Base-by-base conservation (phyloP, 1,140 invertebrate genomes). In the Helicoverpa zea region DNA sequence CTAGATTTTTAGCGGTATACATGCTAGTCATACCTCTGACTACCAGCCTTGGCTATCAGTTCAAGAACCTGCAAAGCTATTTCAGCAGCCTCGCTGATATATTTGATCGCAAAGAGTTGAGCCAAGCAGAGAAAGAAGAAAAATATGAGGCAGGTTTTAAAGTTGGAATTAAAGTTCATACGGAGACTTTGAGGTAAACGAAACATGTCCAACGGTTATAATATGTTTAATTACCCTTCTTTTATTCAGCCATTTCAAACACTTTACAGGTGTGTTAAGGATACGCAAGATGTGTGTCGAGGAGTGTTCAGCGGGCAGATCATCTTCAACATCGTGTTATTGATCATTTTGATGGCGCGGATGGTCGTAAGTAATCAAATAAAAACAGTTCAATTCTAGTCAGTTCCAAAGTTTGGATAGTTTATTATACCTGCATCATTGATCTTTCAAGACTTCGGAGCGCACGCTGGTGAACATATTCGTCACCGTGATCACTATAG, bases 341-440 rank as follows among this genome's bases (percentile, higher is more conserved):
- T 93, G 9, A 87, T 84, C 2, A n/a, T 87, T 11, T 84, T 90
- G 5, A 87, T 92, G 89, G 81, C 87, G n/a, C 90, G 92, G 54
- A 89, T 92, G 87, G 74, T 86, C 87, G 91, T 93, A 80, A 80
- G 88, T 88, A 12, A 23, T 23, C 23, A 23, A 23, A 23, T 23
- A 0, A 23, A 23, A 23, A 23, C 23, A 23, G 23, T 23, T 23
- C 23, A 23, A 2, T 23, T 23, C 51, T 14, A 54, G 12, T 54
- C 13, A 0, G 13, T 14, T 13, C 13, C 1, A 54, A 14, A 7
- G 0, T 54, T 14, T 14, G 4, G 4, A 23, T 59, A 59, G 2
- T 43, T 43, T 12, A 3, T 43, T 16, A 23, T 49, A 5, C 11
- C 51, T 12, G 5, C 2, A 5, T n/a, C 11, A n/a, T 72, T 47